phyloP scores from a whole-genome alignment of 2,888 invertebrate species.

The Chaetogeoica ovagalla region DNA sequence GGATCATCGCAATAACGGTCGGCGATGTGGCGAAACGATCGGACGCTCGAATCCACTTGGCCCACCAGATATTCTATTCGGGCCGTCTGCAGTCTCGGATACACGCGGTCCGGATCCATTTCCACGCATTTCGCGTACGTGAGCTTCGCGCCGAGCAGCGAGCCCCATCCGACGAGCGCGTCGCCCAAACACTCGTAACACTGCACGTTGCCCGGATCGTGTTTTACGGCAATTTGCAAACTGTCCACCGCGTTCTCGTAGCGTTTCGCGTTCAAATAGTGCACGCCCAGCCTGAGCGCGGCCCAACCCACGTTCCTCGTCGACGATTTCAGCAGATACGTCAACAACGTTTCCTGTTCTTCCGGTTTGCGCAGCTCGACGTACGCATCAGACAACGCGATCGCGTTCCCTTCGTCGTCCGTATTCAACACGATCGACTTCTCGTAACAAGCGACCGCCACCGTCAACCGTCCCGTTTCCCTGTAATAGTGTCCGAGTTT shows the following conservation, averaged over 20 bases:
- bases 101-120: slow-evolving; percentile 27
- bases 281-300: slow-evolving; percentile 34
- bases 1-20: slow-evolving; percentile 16
- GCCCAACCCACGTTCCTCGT: slow-evolving; percentile 44
- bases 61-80: slow-evolving; percentile 39
- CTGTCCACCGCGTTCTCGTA: slow-evolving; percentile 38
- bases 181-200: slow-evolving; percentile 38
- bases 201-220: slow-evolving; percentile 26
- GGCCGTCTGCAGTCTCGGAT: slow-evolving; percentile 36
- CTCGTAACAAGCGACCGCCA: slow-evolving; percentile 43
- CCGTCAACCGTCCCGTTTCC: slow-evolving; percentile 30
- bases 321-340: slow-evolving; percentile 28
- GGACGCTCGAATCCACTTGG: slow-evolving; percentile 40
- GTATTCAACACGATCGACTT: slow-evolving; percentile 38
- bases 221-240: slow-evolving; percentile 36
- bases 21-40: slow-evolving; percentile 16
- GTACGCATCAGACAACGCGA: slow-evolving; percentile 31
- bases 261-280: slow-evolving; percentile 36
- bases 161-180: slow-evolving; percentile 36
- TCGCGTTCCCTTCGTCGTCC: slow-evolving; percentile 35
- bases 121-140: slow-evolving; percentile 46
- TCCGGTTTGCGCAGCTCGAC: slow-evolving; percentile 13
- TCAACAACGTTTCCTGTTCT: slow-evolving; percentile 40
- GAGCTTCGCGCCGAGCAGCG: slow-evolving; percentile 39
- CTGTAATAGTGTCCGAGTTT: slow-evolving; percentile 41